Conservation (phyloP, 2,113 vertebrate genomes). For the Gallinago paraguaiae region DNA sequence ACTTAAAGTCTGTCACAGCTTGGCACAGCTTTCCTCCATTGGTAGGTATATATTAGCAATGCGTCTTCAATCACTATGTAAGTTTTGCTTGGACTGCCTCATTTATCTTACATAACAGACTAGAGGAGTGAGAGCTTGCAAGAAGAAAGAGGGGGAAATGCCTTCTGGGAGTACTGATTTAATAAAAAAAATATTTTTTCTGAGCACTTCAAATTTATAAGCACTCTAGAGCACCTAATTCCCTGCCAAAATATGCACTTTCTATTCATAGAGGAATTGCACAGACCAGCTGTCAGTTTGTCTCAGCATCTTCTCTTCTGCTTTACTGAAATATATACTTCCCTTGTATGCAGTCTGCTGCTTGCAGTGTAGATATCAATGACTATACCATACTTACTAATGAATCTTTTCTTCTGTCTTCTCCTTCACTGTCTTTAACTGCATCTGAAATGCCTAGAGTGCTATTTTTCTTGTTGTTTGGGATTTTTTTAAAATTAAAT, state of each 20-base stretch:
- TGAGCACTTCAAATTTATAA: background rate
- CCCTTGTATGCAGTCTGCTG: background rate
- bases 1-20: background rate
- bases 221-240: background rate
- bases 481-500: background rate
- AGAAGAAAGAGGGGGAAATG: background rate
- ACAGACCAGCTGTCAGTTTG: background rate
- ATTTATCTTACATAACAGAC: background rate
- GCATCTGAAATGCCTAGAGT: background rate
- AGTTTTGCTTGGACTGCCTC: conserved; percentile 18
- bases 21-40: background rate
- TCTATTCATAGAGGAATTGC: background rate
- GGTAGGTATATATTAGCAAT: background rate
- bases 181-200: background rate
- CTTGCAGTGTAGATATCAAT: background rate
- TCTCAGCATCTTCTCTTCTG: background rate
- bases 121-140: background rate
- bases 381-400: background rate
- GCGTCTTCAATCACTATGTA: conserved; percentile 17
- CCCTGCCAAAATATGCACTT: background rate
- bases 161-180: background rate
- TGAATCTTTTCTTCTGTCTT: background rate
- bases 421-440: background rate
- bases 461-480: background rate
- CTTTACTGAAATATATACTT: background rate